Evolutionary conservation across 2,888 invertebrate genomes (phyloP), one percentile per base, ranked within the genome.

Genomic region (Chloroclysta siterata): DNA sequence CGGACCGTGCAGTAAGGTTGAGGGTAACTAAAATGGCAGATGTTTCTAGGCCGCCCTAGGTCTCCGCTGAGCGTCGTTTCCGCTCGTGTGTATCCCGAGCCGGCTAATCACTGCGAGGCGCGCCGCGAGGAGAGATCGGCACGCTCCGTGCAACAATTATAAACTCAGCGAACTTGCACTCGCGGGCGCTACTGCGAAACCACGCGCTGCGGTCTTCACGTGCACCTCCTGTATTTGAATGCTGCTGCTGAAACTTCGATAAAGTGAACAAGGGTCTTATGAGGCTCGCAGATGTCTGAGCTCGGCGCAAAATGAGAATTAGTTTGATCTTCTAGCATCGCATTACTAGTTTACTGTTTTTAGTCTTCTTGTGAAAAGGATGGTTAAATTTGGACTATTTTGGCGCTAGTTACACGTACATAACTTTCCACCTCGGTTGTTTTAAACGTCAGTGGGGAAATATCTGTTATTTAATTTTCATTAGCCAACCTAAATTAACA

Each of bases 131-230:
- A 57, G 55, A 55, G 63, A 65, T 55, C 68, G 60, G 60, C 63
- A 65, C 60, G 65, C 65, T 54, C 54, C 55, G 64, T 53, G 57
- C 68, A 59, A 65, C 68, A 68, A 68, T 65, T 68, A 68, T 65
- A 65, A 65, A 68, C 63, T 68, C 68, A 63, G 57, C 69, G 66
- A 72, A 72, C 71, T 74, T 72, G 60, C 65, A 52, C 53, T 51
- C 41, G 28, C 41, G 22, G 39, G 60, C 50, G 41, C 47, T 62
- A 62, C 62, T 42, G 39, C 11, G 62, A 57, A 62, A 62, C 54
- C 6, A 22, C 44, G 29, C n/a, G 42, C 10, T 29, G 33, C 33
- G 22, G 33, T 8, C 33, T 7, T 33, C 33, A 6, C 33, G 11
- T n/a, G 14, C 29, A 6, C 14, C 11, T 17, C 15, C 44, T 15